A percentile compares a stretch with the other conserved stretches of the same genome.
These are phyloP conservation scores for Knipowitschia caucasica DNA, from an alignment of 2,797 vertebrate genomes.

Conservation along the genomic window DNA sequence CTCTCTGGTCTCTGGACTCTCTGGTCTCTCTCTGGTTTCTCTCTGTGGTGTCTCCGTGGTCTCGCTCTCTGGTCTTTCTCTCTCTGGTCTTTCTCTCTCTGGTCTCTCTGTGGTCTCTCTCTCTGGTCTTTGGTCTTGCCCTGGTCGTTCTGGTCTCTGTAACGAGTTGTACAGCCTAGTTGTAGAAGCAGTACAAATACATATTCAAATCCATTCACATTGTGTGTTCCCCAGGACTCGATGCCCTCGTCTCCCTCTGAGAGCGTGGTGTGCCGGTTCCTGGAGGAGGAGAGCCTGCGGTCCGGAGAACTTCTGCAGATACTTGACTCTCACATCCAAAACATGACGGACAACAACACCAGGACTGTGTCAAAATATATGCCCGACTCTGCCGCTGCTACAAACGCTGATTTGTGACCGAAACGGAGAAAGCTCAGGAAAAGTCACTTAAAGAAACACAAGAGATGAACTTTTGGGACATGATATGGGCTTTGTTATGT, in stretches of 20 bases:
- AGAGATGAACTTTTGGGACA: not conserved
- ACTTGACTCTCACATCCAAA: conserved; percentile 85
- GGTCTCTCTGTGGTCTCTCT: too few relatives aligned
- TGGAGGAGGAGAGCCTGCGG: conserved; percentile 82
- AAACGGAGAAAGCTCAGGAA: conserved; percentile 5
- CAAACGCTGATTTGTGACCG: conserved; percentile 23
- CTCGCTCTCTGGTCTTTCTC: too few relatives aligned
- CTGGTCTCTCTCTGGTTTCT: too few relatives aligned
- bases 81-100: too few relatives aligned
- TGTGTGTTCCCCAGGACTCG: conserved; percentile 48
- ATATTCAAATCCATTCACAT: not conserved
- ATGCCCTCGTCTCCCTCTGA: conserved; percentile 60
- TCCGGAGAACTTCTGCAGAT: conserved; percentile 80
- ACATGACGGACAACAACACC: conserved; percentile 79
- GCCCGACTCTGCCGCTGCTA: conserved; percentile 15
- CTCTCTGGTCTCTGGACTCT: too few relatives aligned
- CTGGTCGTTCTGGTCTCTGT: too few relatives aligned
- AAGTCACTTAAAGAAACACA: not conserved
- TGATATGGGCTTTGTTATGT: not conserved
- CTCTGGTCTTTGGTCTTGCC: too few relatives aligned
- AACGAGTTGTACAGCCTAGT: too few relatives aligned
- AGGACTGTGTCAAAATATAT: conserved; percentile 79
- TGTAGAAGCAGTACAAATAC: too few relatives aligned
- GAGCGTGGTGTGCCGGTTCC: conserved; percentile 76
- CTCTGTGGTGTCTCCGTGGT: too few relatives aligned